These are phyloP conservation scores for Carassius carassius DNA, from an alignment of 2,113 vertebrate genomes.

Conservation along the genomic window DNA sequence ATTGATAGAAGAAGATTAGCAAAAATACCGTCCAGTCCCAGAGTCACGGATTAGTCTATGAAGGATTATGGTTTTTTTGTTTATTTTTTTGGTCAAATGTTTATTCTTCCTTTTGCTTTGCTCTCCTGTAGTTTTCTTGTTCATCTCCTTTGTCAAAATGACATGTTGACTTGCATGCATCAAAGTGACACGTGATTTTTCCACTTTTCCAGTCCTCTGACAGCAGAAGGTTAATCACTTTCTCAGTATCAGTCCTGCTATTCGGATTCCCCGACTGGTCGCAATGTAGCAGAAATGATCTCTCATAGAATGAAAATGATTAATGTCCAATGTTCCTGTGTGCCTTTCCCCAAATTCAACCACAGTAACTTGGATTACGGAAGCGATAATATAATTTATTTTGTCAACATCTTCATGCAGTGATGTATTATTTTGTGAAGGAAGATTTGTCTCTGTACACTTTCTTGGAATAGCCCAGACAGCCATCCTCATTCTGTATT, in stretches of 20 bases:
- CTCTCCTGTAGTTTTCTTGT: neutral
- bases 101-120: neutral
- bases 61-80: neutral
- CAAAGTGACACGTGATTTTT: neutral
- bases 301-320: conserved; percentile 11
- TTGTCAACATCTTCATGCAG: conserved; percentile 51
- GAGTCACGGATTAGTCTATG: neutral
- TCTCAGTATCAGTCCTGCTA: neutral
- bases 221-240: neutral
- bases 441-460: conserved; percentile 48
- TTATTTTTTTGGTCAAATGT: neutral
- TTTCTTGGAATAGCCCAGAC: conserved; percentile 22
- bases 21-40: neutral
- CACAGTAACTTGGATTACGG: conserved; percentile 12
- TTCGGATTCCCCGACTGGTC: neutral
- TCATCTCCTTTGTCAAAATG: neutral
- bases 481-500: conserved; percentile 6
- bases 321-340: neutral
- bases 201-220: neutral
- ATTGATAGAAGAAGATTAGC: neutral
- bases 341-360: conserved; percentile 26
- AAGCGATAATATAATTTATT: conserved; percentile 43
- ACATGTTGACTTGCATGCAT: conserved; percentile 1
- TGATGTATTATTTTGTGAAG: conserved; percentile 38
- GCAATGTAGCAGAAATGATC: conserved; percentile 6